Evolutionary conservation across 92 coral and sea anemone species (phyloP).

Genomic region (Muricea muricata): DNA sequence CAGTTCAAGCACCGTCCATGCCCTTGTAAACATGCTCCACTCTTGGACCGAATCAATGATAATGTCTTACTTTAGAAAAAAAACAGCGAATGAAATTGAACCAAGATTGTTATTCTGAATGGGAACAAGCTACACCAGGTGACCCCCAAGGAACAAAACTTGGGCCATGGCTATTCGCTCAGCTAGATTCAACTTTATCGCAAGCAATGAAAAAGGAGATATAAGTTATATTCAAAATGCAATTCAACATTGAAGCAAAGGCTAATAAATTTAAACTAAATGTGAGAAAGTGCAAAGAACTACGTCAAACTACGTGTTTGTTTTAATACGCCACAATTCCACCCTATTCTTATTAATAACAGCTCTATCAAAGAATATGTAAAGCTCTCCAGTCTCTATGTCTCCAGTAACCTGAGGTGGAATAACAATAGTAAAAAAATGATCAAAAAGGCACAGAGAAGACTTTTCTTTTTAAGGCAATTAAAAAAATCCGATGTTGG

Average conservation of each 20-base stretch:
- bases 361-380: background rate
- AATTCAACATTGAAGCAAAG: background rate
- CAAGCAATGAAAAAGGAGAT: background rate
- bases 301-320: background rate
- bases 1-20: too few species aligned
- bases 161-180: slow-evolving; percentile 12
- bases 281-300: background rate
- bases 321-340: background rate
- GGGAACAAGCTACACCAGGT: background rate
- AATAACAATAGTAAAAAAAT: background rate
- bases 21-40: too few species aligned
- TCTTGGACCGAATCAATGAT: too few species aligned
- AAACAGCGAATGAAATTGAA: slow-evolving; percentile 7
- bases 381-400: background rate
- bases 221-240: background rate
- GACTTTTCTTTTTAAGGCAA: background rate
- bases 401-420: background rate
- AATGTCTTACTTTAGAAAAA: too few species aligned
- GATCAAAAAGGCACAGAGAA: background rate
- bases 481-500: background rate
- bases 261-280: background rate
- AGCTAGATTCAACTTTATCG: background rate
- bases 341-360: background rate
- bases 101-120: slow-evolving; percentile 17
- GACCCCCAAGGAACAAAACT: background rate